Conservation (phyloP, 2,113 vertebrate genomes). For the Orycteropus afer region DNA sequence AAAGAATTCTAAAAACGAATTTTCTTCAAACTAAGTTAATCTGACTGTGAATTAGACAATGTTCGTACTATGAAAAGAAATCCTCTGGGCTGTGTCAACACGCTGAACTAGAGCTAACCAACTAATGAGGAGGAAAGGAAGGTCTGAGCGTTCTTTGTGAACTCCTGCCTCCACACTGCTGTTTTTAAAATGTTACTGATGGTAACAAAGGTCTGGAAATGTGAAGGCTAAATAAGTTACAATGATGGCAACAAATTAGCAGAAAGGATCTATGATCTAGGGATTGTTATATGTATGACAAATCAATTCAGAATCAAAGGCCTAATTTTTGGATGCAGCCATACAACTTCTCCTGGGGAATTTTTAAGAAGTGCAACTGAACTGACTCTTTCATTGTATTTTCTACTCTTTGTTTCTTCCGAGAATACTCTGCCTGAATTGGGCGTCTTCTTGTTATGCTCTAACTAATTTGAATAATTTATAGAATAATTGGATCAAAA, state of each 20-base stretch:
- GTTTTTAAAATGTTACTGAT: slow-evolving; percentile 46
- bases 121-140: neutral
- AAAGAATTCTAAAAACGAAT: neutral
- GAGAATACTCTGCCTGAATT: neutral
- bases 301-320: slow-evolving; percentile 22
- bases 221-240: slow-evolving; percentile 22
- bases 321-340: neutral
- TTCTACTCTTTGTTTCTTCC: slow-evolving; percentile 44
- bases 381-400: neutral
- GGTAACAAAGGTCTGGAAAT: neutral
- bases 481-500: slow-evolving; percentile 32
- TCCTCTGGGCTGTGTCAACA: neutral
- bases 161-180: neutral
- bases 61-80: neutral
- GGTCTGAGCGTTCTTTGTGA: neutral
- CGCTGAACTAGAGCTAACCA: neutral
- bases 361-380: neutral
- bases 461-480: slow-evolving; percentile 58
- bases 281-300: neutral
- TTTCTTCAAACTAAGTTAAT: neutral
- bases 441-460: neutral
- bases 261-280: slow-evolving; percentile 28
- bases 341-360: neutral
- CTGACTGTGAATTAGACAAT: neutral
- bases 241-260: neutral